phyloP scores from a whole-genome alignment of 1,140 invertebrate species.

The Oryzaephilus surinamensis region DNA sequence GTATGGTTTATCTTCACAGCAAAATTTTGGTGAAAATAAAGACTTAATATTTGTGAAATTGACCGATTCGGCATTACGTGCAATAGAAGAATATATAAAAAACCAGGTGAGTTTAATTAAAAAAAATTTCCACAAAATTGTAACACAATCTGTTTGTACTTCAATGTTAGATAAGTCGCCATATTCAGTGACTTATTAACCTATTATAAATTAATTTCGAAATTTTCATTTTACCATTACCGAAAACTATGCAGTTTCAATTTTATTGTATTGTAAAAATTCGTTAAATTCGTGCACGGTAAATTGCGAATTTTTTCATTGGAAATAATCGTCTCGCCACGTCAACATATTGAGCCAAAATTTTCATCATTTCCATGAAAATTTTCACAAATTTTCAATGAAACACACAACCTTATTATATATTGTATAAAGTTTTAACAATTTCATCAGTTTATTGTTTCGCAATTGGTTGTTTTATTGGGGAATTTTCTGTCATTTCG shows the following conservation, averaged over 20 bases:
- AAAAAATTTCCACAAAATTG: too few relatives aligned
- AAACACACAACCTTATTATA: too few relatives aligned
- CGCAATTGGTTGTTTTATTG: too few relatives aligned
- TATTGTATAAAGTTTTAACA: too few relatives aligned
- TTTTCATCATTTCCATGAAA: too few relatives aligned
- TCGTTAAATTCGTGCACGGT: too few relatives aligned
- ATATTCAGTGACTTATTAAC: slow-evolving; percentile 37
- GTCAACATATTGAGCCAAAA: slow-evolving; percentile 37
- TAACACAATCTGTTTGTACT: slow-evolving; percentile 29
- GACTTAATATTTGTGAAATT: slow-evolving; percentile 88
- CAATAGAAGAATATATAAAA: slow-evolving; percentile 79
- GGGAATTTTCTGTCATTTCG: too few relatives aligned
- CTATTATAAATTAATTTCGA: slow-evolving; percentile 30
- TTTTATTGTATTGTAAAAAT: too few relatives aligned
- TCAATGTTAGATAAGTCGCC: slow-evolving; percentile 31
- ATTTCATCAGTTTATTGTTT: too few relatives aligned
- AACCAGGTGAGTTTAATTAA: slow-evolving; percentile 77
- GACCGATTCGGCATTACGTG: slow-evolving; percentile 83
- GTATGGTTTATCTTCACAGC: slow-evolving; percentile 88
- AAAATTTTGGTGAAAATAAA: slow-evolving; percentile 75
- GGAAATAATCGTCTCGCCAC: slow-evolving; percentile 26
- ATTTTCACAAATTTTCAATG: slow-evolving; percentile 1
- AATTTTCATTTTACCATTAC: slow-evolving; percentile 11
- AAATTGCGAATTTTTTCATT: slow-evolving; percentile 6
- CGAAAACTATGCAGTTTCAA: too few relatives aligned